Evolutionary conservation across 2,888 invertebrate species (phyloP).

Genomic region (Epicampocera succincta): DNA sequence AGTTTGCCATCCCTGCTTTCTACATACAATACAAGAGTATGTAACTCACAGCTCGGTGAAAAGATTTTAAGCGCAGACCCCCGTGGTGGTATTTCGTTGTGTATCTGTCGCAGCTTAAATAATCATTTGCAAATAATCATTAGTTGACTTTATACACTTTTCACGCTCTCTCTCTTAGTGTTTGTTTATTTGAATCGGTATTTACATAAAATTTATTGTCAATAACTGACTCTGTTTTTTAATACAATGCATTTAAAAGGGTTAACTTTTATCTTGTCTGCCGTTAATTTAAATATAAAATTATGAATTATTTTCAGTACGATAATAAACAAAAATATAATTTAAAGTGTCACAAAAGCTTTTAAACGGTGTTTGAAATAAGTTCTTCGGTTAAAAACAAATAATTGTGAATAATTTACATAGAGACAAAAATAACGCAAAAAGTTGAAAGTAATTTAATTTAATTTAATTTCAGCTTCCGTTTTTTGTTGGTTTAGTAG

Average conservation of each 20-base stretch:
- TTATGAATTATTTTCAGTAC: constrained; percentile 50
- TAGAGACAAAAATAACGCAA: no score
- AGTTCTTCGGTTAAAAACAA: background rate
- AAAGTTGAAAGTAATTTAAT: no score
- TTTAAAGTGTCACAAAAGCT: constrained; percentile 8
- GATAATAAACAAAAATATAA: constrained; percentile 44
- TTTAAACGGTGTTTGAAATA: background rate
- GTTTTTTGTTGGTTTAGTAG: no score
- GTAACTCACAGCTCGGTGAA: constrained; percentile 12
- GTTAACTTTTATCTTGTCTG: constrained; percentile 25
- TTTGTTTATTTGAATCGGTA: constrained; percentile 23
- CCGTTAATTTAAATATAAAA: constrained; percentile 46
- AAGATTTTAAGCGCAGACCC: constrained; percentile 20
- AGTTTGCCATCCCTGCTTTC: no score
- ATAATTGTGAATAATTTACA: background rate
- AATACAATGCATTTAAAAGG: constrained; percentile 22
- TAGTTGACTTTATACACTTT: constrained; percentile 35
- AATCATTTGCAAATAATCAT: constrained; percentile 62
- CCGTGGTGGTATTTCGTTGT: constrained; percentile 27
- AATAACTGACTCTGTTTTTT: constrained; percentile 29
- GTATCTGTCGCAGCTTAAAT: constrained; percentile 3
- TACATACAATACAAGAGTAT: no score
- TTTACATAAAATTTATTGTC: constrained; percentile 60
- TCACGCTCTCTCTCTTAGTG: background rate
- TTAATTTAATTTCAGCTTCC: no score